Evolutionary conservation across 2,113 vertebrate species (phyloP).

Genomic region (Hirundichthys speculiger): DNA sequence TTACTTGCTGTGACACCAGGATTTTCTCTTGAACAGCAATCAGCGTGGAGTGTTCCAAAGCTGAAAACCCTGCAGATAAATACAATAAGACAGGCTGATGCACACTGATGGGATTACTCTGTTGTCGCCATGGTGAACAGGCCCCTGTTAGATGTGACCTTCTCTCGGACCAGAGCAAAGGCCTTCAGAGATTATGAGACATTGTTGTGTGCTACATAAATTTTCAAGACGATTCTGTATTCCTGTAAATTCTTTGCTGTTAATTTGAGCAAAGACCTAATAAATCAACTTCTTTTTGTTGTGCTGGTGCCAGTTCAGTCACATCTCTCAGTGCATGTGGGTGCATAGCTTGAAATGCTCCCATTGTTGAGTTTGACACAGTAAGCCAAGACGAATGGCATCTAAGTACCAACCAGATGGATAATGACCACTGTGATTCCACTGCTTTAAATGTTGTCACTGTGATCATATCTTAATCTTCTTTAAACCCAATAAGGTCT

Average conservation of each 20-base stretch:
- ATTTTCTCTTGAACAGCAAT: slow-evolving; percentile 57
- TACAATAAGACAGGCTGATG: slow-evolving; percentile 64
- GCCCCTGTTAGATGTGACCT: slow-evolving; percentile 61
- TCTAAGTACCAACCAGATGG: no score
- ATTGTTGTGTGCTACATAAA: not conserved
- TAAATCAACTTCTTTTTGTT: slow-evolving; percentile 2
- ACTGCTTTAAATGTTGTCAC: no score
- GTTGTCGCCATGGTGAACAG: slow-evolving; percentile 62
- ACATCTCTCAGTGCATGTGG: not conserved
- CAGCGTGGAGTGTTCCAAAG: slow-evolving; percentile 58
- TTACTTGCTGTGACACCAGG: slow-evolving; percentile 39
- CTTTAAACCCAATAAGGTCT: no score
- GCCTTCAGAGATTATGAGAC: slow-evolving; percentile 42
- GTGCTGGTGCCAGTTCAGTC: no score
- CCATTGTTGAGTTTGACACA: no score
- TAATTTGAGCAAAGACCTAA: not conserved
- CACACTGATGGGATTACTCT: slow-evolving; percentile 69
- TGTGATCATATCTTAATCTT: no score
- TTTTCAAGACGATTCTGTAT: no score
- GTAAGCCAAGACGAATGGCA: no score
- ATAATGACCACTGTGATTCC: no score
- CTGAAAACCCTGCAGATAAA: slow-evolving; percentile 62
- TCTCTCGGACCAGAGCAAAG: slow-evolving; percentile 48
- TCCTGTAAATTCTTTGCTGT: not conserved
- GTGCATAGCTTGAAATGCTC: no score